A percentile compares a stretch with the other conserved stretches of the same genome.
Evolutionary conservation across 1,140 invertebrate species (phyloP).

Genomic region (Monochamus saltuarius): DNA sequence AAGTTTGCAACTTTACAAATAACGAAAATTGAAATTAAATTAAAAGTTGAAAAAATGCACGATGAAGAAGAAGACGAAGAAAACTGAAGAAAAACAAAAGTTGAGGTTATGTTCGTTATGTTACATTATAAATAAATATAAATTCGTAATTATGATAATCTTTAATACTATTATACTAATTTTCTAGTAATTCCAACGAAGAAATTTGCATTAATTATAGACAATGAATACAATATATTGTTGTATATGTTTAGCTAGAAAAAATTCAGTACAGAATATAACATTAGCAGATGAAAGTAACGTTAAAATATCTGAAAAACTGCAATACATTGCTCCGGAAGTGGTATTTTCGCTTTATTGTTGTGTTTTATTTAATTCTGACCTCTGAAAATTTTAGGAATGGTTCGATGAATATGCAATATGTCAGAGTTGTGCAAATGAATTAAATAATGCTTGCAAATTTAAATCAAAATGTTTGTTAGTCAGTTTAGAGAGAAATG

Average conservation of each 20-base stretch:
- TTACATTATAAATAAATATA: too few relatives aligned
- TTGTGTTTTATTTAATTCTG: too few relatives aligned
- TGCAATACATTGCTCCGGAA: constrained; percentile 4
- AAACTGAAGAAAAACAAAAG: too few relatives aligned
- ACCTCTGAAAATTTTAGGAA: neutral
- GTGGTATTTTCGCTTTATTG: constrained; percentile 4
- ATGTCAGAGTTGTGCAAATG: constrained; percentile 1
- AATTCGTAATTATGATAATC: too few relatives aligned
- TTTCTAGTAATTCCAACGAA: too few relatives aligned
- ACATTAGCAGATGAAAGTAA: neutral
- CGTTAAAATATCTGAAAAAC: neutral
- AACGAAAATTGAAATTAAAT: too few relatives aligned
- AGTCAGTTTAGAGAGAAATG: neutral
- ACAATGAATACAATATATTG: neutral
- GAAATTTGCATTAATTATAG: too few relatives aligned
- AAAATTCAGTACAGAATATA: neutral
- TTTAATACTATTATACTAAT: too few relatives aligned
- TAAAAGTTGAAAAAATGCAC: neutral
- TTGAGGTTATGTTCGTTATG: too few relatives aligned
- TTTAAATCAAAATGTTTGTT: constrained; percentile 9
- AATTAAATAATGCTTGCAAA: constrained; percentile 1
- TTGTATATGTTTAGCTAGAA: constrained; percentile 2
- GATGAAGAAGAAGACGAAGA: too few relatives aligned
- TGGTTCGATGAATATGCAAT: constrained; percentile 5
- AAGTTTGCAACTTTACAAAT: too few relatives aligned